Evolutionary conservation across 64 coral and sea anemone genomes (phyloP).

Genomic region (Actinia tenebrosa): DNA sequence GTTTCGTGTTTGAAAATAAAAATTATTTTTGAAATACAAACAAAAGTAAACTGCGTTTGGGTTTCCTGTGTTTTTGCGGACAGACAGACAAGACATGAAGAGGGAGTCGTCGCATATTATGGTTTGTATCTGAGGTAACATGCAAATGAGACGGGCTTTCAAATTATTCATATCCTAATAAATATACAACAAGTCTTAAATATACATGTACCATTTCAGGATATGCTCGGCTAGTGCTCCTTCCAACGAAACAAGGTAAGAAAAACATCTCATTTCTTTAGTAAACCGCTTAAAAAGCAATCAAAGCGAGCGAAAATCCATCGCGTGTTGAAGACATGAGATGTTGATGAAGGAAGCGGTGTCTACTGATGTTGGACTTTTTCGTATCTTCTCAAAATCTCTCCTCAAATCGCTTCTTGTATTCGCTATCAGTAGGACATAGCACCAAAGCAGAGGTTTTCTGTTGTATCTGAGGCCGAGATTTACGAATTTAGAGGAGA

Average conservation of each 20-base stretch:
- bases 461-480: not conserved
- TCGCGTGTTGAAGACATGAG: not conserved
- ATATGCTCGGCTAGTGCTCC: not conserved
- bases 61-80: not conserved
- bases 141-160: not conserved
- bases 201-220: not conserved
- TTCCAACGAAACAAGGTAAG: not conserved
- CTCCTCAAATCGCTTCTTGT: not conserved
- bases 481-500: not conserved
- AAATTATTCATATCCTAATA: constrained; percentile 6
- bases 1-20: no score
- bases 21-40: not conserved
- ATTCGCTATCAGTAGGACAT: not conserved
- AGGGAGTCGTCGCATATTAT: not conserved
- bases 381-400: not conserved
- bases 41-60: not conserved
- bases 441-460: not conserved
- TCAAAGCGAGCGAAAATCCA: not conserved
- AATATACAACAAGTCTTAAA: not conserved
- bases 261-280: not conserved
- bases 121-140: not conserved
- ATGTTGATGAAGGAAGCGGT: not conserved
- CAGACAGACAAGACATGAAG: not conserved
- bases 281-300: not conserved
- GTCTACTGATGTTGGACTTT: not conserved